These are phyloP conservation scores for Delia radicum DNA, from an alignment of 1,140 invertebrate genomes.

Conservation along the genomic window DNA sequence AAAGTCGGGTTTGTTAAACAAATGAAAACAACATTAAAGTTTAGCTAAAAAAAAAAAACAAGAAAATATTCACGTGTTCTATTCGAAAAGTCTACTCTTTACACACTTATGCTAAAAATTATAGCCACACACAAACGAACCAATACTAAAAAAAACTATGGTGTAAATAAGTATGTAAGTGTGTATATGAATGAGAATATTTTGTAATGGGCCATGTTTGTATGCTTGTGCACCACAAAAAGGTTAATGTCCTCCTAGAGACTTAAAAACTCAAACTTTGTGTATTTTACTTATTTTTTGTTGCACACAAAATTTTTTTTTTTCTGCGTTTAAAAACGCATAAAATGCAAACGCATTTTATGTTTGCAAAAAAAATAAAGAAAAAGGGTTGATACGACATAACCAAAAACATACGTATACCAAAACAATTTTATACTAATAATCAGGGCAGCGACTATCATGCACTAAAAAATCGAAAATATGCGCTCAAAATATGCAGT, in stretches of 20 bases:
- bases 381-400: slow-evolving; percentile 13
- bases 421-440: too few relatives aligned
- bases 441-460: too few relatives aligned
- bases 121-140: neutral
- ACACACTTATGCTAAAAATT: neutral
- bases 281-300: neutral
- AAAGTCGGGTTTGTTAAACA: neutral
- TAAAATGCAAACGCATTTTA: slow-evolving; percentile 5
- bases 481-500: too few relatives aligned
- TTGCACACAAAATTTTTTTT: neutral
- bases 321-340: slow-evolving; percentile 18
- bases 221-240: slow-evolving; percentile 3
- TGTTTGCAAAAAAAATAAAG: neutral
- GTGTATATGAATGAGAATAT: neutral
- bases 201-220: neutral
- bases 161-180: neutral
- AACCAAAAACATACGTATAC: neutral
- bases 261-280: slow-evolving; percentile 20
- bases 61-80: neutral
- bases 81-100: neutral
- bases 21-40: neutral
- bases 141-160: neutral
- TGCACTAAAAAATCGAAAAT: too few relatives aligned
- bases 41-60: neutral
- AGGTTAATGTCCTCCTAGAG: slow-evolving; percentile 22